Evolutionary conservation across 2,113 vertebrate species (phyloP), one percentile per base, ranked within the genome.

Genomic region (Phrynosoma blainvillii): DNA sequence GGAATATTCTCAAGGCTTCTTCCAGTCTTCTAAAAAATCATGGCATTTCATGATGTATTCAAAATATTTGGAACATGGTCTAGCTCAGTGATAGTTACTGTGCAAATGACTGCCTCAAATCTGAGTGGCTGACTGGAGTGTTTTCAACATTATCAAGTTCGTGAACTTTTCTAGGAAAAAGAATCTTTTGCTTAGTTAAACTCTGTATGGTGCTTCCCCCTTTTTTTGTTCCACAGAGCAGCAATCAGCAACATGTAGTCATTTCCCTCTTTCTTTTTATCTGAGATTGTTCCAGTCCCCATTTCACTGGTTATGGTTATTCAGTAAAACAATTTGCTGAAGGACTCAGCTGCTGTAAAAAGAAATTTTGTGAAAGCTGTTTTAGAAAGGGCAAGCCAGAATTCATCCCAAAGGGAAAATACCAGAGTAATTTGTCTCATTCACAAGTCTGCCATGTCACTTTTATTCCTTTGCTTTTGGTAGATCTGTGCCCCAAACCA

Each of bases 391-490:
- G 0, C 79, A 70, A 76, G 25, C 84, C 30, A 89, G 66, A 82
- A 0, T 62, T n/a, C 75, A 89, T 87, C 82, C 12, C 13, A 62
- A 87, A 89, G 54, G 11, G 82, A 32, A 85, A 88, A 75, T 88
- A 90, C 75, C 25, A 36, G 18, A 89, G 65, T 20, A 74, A 23
- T 11, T 88, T 52, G 42, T 85, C 71, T 75, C 0, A 20, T 89
- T 86, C 52, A 16, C 25, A 62, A 84, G 73, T 77, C 3, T 66
- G 40, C 18, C 52, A 2, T 82, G 70, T 62, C 16, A 86, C 88
- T 92, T 85, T 84, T 77, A n/a, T 84, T 40, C 12, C 70, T 4
- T 80, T 86, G 1, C 76, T 93, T 92, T 88, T 36, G 78, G 42
- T 30, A 85, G 83, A 84, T 91, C 27, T 47, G 1, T 30, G 32